A percentile compares a stretch with the other conserved stretches of the same genome.
Conservation (phyloP, 2,113 vertebrate genomes). For the Manacus vitellinus region DNA sequence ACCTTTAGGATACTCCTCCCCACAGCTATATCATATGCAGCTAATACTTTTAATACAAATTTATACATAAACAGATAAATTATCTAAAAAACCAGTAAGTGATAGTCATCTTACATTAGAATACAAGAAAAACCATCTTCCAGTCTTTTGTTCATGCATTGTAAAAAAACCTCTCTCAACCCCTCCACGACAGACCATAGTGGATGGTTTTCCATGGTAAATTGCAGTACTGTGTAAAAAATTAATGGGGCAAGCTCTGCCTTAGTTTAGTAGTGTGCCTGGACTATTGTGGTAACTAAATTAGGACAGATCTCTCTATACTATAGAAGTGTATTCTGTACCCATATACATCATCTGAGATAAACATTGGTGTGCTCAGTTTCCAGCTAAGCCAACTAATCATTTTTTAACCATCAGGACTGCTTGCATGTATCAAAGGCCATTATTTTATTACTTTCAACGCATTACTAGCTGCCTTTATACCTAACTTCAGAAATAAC, state of each 20-base stretch:
- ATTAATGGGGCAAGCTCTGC: neutral
- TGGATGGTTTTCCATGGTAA: neutral
- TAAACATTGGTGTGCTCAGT: neutral
- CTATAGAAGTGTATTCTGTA: neutral
- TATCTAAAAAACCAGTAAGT: neutral
- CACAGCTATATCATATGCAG: neutral
- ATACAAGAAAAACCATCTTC: accelerated
- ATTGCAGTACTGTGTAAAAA: neutral
- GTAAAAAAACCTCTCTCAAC: neutral
- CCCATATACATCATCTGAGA: neutral
- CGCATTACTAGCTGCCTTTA: neutral
- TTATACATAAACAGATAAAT: neutral
- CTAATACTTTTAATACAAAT: neutral
- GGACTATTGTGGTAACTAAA: neutral
- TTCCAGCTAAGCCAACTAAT: neutral
- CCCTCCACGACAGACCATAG: neutral
- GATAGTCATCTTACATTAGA: accelerated
- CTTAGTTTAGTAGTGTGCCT: neutral
- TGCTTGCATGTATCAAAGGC: neutral
- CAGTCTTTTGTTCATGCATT: neutral
- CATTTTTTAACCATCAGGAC: neutral
- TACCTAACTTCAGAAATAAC: neutral
- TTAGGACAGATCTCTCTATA: neutral
- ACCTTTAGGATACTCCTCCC: neutral
- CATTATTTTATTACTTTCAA: neutral